phyloP scores from a whole-genome alignment of 2,888 invertebrate genomes.

The Oligia strigilis region DNA sequence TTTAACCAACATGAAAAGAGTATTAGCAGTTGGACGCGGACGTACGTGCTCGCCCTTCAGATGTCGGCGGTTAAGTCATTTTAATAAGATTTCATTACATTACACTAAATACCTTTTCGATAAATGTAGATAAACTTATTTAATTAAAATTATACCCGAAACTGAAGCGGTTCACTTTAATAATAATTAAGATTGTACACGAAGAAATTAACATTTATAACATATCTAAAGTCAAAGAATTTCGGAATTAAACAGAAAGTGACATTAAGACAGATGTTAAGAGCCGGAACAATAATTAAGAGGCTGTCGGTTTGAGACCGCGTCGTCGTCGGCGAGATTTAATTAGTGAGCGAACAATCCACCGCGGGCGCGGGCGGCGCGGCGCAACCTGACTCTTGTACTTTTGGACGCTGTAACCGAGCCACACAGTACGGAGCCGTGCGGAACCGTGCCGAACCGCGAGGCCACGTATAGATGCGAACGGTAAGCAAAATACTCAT shows the following conservation, averaged over 20 bases:
- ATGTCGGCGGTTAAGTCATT: conserved; percentile 48
- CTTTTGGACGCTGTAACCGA: conserved; percentile 58
- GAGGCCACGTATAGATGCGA: not conserved
- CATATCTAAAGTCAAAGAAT: conserved; percentile 80
- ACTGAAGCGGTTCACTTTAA: conserved; percentile 47
- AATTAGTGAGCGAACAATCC: conserved; percentile 88
- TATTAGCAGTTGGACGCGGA: conserved; percentile 46
- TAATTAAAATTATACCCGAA: conserved; percentile 39
- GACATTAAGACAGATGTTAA: conserved; percentile 90
- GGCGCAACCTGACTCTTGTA: conserved; percentile 62
- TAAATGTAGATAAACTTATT: conserved; percentile 38
- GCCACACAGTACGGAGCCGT: not conserved
- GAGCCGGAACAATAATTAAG: conserved; percentile 89
- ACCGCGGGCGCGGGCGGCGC: conserved; percentile 59
- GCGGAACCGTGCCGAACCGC: not conserved
- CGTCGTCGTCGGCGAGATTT: conserved; percentile 88
- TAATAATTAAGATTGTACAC: conserved; percentile 70
- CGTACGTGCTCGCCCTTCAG: conserved; percentile 31
- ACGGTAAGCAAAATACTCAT: not conserved
- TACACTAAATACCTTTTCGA: conserved; percentile 18
- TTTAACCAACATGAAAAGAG: conserved; percentile 63
- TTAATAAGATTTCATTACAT: conserved; percentile 29
- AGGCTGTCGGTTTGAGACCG: conserved; percentile 89
- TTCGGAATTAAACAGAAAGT: conserved; percentile 86
- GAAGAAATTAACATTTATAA: conserved; percentile 78